A percentile compares a stretch with the other conserved stretches of the same genome.
Evolutionary conservation across 37 sponge, comb jelly and placozoan species (phyloP).

Genomic region (Dysidea cf. avara): DNA sequence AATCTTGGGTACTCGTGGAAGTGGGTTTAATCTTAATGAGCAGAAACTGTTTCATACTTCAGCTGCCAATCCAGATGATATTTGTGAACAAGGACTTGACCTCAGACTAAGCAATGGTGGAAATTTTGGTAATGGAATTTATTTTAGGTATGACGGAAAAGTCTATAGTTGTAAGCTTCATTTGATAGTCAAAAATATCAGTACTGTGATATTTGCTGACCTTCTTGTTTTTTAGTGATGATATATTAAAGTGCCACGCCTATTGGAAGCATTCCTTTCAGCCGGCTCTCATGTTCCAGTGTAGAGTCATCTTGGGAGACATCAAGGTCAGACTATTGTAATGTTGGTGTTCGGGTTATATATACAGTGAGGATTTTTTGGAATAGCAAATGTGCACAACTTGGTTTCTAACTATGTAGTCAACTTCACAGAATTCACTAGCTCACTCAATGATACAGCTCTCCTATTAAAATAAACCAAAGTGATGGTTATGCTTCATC

Average conservation of each 20-base stretch:
- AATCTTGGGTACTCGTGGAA: slow-evolving; percentile 19
- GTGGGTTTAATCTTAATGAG: slow-evolving; percentile 46
- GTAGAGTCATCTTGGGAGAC: slow-evolving; percentile 73
- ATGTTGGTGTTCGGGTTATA: neutral
- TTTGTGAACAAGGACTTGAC: slow-evolving; percentile 81
- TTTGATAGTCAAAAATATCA: no score
- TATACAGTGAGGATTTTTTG: no score
- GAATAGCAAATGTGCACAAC: no score
- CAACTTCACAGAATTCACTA: no score
- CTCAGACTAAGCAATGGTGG: slow-evolving; percentile 52
- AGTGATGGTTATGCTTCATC: no score
- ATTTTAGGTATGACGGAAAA: slow-evolving; percentile 64
- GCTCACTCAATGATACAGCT: no score
- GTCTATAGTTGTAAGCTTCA: no score
- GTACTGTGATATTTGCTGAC: no score
- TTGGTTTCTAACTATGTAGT: no score
- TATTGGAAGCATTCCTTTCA: slow-evolving; percentile 29
- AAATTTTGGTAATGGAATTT: slow-evolving; percentile 73
- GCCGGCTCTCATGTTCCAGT: slow-evolving; percentile 46
- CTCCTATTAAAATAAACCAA: no score
- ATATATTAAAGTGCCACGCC: slow-evolving; percentile 63
- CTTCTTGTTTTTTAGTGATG: slow-evolving; percentile 75
- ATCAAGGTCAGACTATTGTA: slow-evolving; percentile 49
- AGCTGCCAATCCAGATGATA: slow-evolving; percentile 20
- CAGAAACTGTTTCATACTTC: slow-evolving; percentile 66